These are phyloP conservation scores for Dinothrombium tinctorium DNA, from an alignment of 1,140 invertebrate genomes.

Conservation along the genomic window DNA sequence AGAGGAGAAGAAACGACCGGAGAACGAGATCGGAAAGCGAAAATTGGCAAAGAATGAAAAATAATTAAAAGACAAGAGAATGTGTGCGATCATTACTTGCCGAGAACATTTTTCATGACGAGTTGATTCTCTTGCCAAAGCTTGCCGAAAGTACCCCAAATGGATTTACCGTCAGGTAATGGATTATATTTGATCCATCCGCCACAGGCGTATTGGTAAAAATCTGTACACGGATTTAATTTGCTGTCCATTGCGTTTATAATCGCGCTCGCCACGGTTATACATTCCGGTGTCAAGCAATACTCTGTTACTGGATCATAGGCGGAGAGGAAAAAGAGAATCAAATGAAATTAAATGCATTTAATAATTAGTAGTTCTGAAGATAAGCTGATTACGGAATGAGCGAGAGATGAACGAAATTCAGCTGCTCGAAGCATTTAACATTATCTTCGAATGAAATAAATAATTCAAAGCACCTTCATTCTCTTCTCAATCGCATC, in stretches of 20 bases:
- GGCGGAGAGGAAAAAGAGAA: background rate
- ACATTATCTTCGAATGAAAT: background rate
- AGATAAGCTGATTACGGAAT: background rate
- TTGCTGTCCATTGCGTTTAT: constrained; percentile 51
- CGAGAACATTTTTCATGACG: constrained; percentile 67
- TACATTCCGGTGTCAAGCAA: constrained; percentile 56
- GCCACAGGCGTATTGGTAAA: constrained; percentile 79
- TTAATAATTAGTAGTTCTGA: background rate
- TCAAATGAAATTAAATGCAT: background rate
- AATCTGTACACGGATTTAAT: constrained; percentile 73
- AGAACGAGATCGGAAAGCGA: no score
- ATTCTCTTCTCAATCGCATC: no score
- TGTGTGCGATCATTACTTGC: no score
- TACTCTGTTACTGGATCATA: constrained; percentile 18
- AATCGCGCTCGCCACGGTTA: constrained; percentile 59
- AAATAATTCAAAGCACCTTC: background rate
- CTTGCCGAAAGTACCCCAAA: constrained; percentile 84
- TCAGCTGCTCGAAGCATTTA: background rate
- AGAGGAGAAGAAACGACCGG: no score
- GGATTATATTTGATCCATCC: constrained; percentile 76
- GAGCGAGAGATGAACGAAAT: background rate
- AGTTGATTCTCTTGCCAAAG: constrained; percentile 75
- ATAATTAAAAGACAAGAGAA: no score
- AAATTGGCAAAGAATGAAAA: no score
- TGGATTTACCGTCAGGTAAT: constrained; percentile 62